These are phyloP conservation scores for Cerceris rybyensis DNA, from an alignment of 2,888 invertebrate species.

Conservation along the genomic window DNA sequence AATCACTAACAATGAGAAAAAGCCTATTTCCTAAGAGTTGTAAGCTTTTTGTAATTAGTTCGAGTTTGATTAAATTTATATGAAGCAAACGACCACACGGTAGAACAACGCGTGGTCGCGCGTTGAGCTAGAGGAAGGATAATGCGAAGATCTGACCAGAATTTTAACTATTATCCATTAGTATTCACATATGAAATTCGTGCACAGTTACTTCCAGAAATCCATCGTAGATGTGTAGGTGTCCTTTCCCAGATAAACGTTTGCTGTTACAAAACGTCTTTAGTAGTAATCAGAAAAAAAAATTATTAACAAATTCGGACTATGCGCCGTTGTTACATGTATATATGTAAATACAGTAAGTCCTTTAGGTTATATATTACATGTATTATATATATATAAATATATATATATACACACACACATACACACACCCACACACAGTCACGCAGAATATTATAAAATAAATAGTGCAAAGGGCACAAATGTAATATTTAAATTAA, in stretches of 20 bases:
- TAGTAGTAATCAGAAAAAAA: slow-evolving; percentile 55
- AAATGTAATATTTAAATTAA: slow-evolving; percentile 81
- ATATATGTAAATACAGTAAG: slow-evolving; percentile 81
- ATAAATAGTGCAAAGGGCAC: slow-evolving; percentile 80
- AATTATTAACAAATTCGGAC: slow-evolving; percentile 72
- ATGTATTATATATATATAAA: slow-evolving; percentile 74
- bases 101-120: slow-evolving; percentile 24
- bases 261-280: slow-evolving; percentile 54
- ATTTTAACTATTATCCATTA: slow-evolving; percentile 58
- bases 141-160: slow-evolving; percentile 63
- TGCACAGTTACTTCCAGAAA: slow-evolving; percentile 51
- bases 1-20: slow-evolving; percentile 49
- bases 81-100: slow-evolving; percentile 49
- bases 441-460: slow-evolving; percentile 72
- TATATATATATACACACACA: too few relatives aligned
- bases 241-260: slow-evolving; percentile 49
- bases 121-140: slow-evolving; percentile 33
- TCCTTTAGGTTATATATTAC: slow-evolving; percentile 78
- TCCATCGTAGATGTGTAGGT: slow-evolving; percentile 53
- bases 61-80: slow-evolving; percentile 65
- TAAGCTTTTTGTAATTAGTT: slow-evolving; percentile 71
- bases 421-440: slow-evolving; percentile 50
- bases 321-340: slow-evolving; percentile 78
- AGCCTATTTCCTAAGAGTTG: slow-evolving; percentile 67
- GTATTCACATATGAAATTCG: slow-evolving; percentile 42